Evolutionary conservation across 2,113 vertebrate genomes (phyloP).

Genomic region (Hypomesus transpacificus): DNA sequence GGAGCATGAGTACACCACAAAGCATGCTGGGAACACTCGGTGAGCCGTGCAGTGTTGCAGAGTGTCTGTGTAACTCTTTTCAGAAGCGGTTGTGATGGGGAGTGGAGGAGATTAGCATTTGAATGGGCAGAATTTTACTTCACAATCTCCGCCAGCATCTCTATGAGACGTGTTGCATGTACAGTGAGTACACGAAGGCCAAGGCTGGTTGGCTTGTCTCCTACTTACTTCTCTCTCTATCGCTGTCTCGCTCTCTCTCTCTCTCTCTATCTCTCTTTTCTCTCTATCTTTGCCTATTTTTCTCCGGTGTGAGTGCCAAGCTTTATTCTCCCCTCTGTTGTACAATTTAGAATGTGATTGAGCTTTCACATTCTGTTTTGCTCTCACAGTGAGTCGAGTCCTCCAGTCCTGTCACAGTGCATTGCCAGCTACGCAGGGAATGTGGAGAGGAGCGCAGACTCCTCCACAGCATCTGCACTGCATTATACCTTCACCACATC

Average conservation of each 20-base stretch:
- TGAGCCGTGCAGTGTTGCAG: constrained; percentile 34
- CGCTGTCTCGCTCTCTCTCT: neutral
- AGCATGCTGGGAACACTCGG: constrained; percentile 47
- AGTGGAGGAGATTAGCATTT: constrained; percentile 43
- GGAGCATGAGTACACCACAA: constrained; percentile 23
- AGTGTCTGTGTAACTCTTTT: constrained; percentile 38
- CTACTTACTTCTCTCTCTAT: neutral
- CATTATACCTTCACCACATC: constrained; percentile 31
- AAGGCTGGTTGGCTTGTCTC: constrained; percentile 11
- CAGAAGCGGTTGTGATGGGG: constrained; percentile 27
- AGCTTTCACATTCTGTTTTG: constrained; percentile 70
- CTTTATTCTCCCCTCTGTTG: constrained; percentile 61
- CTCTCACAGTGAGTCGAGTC: constrained; percentile 54
- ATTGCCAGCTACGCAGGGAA: constrained; percentile 36
- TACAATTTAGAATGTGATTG: constrained; percentile 70
- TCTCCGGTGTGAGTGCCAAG: constrained; percentile 59
- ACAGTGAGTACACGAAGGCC: constrained; percentile 45
- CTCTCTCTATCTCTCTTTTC: constrained; percentile 23
- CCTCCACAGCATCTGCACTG: constrained; percentile 9
- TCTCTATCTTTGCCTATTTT: constrained; percentile 20
- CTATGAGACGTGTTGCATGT: constrained; percentile 44
- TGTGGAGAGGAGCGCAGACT: constrained; percentile 14
- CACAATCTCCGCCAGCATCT: constrained; percentile 37
- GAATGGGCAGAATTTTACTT: constrained; percentile 55
- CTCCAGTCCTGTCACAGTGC: constrained; percentile 40